A percentile compares a stretch with the other conserved stretches of the same genome.
These are phyloP conservation scores for Pararge aegeria DNA, from an alignment of 1,140 invertebrate genomes.

Conservation along the genomic window DNA sequence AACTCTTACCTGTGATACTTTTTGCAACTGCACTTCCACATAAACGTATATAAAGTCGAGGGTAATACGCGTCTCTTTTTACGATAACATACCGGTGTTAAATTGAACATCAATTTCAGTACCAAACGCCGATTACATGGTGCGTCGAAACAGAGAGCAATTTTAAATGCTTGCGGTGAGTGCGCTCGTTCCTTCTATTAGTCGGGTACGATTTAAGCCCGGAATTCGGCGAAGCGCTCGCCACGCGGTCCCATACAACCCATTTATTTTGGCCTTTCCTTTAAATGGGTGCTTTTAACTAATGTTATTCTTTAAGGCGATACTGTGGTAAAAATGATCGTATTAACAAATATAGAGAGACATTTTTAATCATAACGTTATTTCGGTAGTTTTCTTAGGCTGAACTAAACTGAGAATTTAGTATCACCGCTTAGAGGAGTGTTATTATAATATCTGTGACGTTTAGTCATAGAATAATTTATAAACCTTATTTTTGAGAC, in stretches of 20 bases:
- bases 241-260: slow-evolving; percentile 22
- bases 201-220: slow-evolving; percentile 18
- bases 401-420: too few relatives aligned
- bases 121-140: slow-evolving; percentile 34
- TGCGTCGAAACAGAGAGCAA: slow-evolving; percentile 35
- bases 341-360: too few relatives aligned
- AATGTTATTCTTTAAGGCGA: background rate
- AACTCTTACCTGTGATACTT: too few relatives aligned
- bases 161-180: slow-evolving; percentile 35
- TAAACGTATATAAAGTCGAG: background rate
- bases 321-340: too few relatives aligned
- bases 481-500: too few relatives aligned
- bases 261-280: slow-evolving; percentile 31
- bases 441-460: too few relatives aligned
- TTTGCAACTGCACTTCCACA: too few relatives aligned
- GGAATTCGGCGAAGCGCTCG: slow-evolving; percentile 22
- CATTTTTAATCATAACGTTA: too few relatives aligned
- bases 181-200: slow-evolving; percentile 23
- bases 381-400: too few relatives aligned
- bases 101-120: slow-evolving; percentile 13
- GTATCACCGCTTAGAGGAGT: too few relatives aligned
- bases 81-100: background rate
- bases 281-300: slow-evolving; percentile 34
- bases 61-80: too few relatives aligned
- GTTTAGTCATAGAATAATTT: too few relatives aligned